Evolutionary conservation across 2,888 invertebrate genomes (phyloP).

Genomic region (Tipula confusa): DNA sequence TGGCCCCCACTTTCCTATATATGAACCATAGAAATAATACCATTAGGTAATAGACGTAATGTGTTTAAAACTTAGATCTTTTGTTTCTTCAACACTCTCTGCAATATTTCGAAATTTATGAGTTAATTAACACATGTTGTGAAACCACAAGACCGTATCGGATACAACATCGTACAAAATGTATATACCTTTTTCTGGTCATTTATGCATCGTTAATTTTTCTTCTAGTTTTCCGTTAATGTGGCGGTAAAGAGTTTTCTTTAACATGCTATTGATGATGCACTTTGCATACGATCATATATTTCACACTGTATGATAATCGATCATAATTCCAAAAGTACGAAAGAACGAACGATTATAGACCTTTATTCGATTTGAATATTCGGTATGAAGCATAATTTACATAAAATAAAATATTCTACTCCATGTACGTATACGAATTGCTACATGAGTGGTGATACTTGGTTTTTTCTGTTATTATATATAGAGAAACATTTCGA

Average conservation of each 20-base stretch:
- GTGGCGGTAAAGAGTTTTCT: not conserved
- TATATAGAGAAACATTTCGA: not conserved
- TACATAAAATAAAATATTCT: not conserved
- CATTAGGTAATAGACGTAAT: not conserved
- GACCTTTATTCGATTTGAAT: not conserved
- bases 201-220: not conserved
- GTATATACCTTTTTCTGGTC: not conserved
- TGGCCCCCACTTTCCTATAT: not conserved
- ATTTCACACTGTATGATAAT: not conserved
- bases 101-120: not conserved
- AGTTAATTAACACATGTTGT: constrained; percentile 7
- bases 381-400: not conserved
- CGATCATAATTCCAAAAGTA: not conserved
- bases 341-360: no score
- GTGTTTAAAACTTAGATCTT: not conserved
- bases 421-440: not conserved
- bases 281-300: not conserved
- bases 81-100: not conserved
- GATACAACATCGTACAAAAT: not conserved
- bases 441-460: not conserved
- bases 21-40: not conserved
- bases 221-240: not conserved
- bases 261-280: not conserved
- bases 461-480: not conserved
- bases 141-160: not conserved